Evolutionary conservation across 1,140 invertebrate species (phyloP), one percentile per base, ranked within the genome.

Genomic region (Listronotus bonariensis): DNA sequence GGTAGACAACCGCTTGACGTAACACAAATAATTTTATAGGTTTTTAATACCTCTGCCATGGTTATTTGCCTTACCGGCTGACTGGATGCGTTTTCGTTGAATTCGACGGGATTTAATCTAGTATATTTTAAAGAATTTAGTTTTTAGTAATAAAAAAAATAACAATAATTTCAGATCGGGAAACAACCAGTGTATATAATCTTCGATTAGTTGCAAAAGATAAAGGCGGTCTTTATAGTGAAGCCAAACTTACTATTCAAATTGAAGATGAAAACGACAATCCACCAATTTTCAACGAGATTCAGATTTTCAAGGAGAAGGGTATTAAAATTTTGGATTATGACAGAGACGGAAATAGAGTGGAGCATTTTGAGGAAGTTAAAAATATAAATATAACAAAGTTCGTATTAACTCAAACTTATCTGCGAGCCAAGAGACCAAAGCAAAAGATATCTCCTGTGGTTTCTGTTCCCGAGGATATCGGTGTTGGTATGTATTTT

Each of bases 231-330:
- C 74, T 92, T 10, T 86, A 82, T n/a, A 87, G 87, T 3, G 86
- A 89, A 76, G 86, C 87, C 0, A 84, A 86, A 66, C 71, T 96
- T 4, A 87, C 80, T 0, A 85, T 96, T 49, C 82, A 79, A 0
- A 80, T 96, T 11, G 80, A 86, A 6, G 93, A 96, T 79, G 86
- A 88, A 62, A 96, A 96, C 74, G 93, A 96, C 76, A 93, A 95
- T 80, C 69, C 82, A 0, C 93, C 93, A 0, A 82, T 83, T 48
- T 89, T 87, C 66, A 83, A 82, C 61, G 85, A 88, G 69, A 85
- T 89, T 72, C 82, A 85, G 15, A 83, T 89, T 41, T 85, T 85
- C 3, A 80, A 87, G 8, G 84, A 87, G 56, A 84, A 87, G 72
- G 87, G 83, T 1, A 80, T 89, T 41, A 86, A 86, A 40, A 83